A percentile compares a stretch with the other conserved stretches of the same genome.
Evolutionary conservation across 2,113 vertebrate genomes (phyloP).

Genomic region (Uria aalge): DNA sequence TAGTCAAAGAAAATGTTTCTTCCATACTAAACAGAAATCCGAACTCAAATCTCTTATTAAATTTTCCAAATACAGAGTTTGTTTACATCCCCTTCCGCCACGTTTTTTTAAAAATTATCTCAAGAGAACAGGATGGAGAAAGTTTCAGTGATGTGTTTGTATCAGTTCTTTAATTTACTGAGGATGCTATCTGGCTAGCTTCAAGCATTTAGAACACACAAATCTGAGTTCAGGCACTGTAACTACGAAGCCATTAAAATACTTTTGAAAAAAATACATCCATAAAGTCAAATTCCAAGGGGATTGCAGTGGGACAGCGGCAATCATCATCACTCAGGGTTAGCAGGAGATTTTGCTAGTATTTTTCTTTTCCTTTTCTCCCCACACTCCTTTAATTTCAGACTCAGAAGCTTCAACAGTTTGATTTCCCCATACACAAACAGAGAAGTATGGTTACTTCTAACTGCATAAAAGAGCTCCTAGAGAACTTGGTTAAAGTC

Average conservation of each 20-base stretch:
- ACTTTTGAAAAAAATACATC: neutral
- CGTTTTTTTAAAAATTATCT: neutral
- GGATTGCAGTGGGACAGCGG: neutral
- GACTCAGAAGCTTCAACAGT: neutral
- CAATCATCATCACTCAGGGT: slow-evolving; percentile 11
- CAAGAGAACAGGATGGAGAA: neutral
- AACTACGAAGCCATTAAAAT: slow-evolving; percentile 37
- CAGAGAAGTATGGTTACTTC: neutral
- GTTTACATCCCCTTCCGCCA: neutral
- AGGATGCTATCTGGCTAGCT: neutral
- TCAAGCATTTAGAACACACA: neutral
- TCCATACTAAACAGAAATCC: neutral
- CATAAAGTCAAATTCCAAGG: neutral
- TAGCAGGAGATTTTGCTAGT: neutral
- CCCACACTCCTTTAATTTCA: neutral
- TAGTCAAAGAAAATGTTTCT: neutral
- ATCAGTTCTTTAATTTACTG: neutral
- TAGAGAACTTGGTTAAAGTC: neutral
- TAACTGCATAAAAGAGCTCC: neutral
- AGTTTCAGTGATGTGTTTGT: neutral
- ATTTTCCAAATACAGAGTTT: neutral
- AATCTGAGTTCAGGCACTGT: neutral
- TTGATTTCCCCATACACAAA: slow-evolving; percentile 7
- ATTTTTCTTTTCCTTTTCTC: neutral
- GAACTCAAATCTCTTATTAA: neutral